Evolutionary conservation across 2,888 invertebrate genomes (phyloP), one percentile per base, ranked within the genome.

Genomic region (Tuta absoluta): DNA sequence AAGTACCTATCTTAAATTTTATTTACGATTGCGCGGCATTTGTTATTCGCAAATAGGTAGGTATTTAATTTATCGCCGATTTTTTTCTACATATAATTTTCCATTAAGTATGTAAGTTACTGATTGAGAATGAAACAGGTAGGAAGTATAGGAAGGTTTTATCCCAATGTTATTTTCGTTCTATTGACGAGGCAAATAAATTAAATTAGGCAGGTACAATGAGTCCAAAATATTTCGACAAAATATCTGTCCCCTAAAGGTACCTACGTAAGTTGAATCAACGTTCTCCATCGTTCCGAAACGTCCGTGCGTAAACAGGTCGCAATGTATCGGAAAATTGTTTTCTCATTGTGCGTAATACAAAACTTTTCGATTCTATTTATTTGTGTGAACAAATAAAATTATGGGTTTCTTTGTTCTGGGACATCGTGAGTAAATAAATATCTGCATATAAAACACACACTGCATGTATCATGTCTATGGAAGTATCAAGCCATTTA

Each of bases 241-340:
- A 56, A 56, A 2, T 21, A 7, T 28, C 28, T 14, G 56, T 56
- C 56, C 56, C 28, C n/a, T 23, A 23, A 24, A 23, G 33, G 33
- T 53, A 56, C 7, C n/a, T 56, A 8, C n/a, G 28, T 33, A n/a
- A 11, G 23, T 28, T 5, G n/a, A 56, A 24, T 56, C 23, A 56
- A 56, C 28, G 14, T 24, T n/a, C 56, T 24, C 56, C 56, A 24
- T 28, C 56, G 19, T 14, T 41, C n/a, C n/a, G 5, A 23, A 60
- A 23, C 23, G 38, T 59, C 59, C 59, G 59, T 59, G 59, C 59
- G 59, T 59, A 45, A 59, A 59, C 45, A 59, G n/a, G 14, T 41
- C 14, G 59, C 56, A 56, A 59, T 59, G 59, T 38, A 45, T 19
- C 21, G 19, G 59, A 59, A 59, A 59, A 59, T 59, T 59, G 59